A percentile compares a stretch with the other conserved stretches of the same genome.
Evolutionary conservation across 2,888 invertebrate genomes (phyloP).

Genomic region (Dynastes grantii): DNA sequence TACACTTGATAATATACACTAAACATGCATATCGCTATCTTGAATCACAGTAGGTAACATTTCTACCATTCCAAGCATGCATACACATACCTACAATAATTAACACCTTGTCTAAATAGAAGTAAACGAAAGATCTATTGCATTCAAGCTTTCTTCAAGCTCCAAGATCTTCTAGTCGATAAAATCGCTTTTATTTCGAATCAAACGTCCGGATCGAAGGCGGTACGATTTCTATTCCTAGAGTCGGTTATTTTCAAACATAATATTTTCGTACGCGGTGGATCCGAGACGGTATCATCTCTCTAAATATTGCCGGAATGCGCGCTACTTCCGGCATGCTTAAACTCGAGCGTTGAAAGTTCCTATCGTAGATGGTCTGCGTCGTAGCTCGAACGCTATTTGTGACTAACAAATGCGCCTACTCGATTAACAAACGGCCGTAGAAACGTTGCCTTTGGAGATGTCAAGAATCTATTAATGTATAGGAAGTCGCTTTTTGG

Average conservation of each 20-base stretch:
- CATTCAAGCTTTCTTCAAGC: too few species aligned
- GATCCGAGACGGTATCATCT: slow-evolving; percentile 52
- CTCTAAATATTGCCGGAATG: slow-evolving; percentile 59
- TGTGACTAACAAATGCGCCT: neutral
- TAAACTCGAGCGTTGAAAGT: slow-evolving; percentile 57
- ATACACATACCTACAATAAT: too few species aligned
- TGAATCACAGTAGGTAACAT: too few species aligned
- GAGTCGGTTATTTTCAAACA: slow-evolving; percentile 4
- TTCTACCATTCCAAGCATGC: too few species aligned
- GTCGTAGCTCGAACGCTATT: neutral
- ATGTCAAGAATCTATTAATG: neutral
- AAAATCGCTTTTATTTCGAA: too few species aligned
- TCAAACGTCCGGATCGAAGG: too few species aligned
- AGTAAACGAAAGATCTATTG: too few species aligned
- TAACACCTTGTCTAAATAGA: too few species aligned
- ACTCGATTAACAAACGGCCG: neutral
- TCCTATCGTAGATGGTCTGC: slow-evolving; percentile 51
- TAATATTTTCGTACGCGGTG: slow-evolving; percentile 21
- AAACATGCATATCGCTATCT: too few species aligned
- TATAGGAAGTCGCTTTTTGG: neutral
- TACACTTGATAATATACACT: neutral
- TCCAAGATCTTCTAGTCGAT: too few species aligned
- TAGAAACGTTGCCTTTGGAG: neutral
- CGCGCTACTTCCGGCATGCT: slow-evolving; percentile 59
- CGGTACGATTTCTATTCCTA: neutral